phyloP scores from a whole-genome alignment of 2,888 invertebrate species.

The Lysandra bellargus region DNA sequence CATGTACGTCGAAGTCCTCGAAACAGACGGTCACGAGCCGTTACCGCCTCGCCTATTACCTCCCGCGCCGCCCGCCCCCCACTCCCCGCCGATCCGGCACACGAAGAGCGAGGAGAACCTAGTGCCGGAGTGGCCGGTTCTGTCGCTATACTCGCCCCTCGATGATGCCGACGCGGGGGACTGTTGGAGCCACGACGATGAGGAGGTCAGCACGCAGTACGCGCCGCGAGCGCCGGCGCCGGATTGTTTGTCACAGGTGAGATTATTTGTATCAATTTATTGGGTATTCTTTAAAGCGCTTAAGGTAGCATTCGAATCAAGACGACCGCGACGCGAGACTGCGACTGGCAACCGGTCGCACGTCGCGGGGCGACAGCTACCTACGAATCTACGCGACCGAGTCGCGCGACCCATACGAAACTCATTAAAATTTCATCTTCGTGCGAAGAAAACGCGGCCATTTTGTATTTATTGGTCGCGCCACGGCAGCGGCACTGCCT shows the following conservation, averaged over 20 bases:
- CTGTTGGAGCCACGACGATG: slow-evolving; percentile 98
- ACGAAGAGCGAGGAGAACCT: slow-evolving; percentile 97
- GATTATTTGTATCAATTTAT: not conserved
- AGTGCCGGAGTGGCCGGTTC: slow-evolving; percentile 78
- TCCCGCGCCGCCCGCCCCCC: slow-evolving; percentile 86
- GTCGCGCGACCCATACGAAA: too few species aligned
- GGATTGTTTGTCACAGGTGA: slow-evolving; percentile 90
- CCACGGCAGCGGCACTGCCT: too few species aligned
- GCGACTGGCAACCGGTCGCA: too few species aligned
- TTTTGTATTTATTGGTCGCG: too few species aligned
- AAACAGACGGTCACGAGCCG: slow-evolving; percentile 87
- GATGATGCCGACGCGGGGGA: slow-evolving; percentile 79
- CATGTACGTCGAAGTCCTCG: slow-evolving; percentile 97
- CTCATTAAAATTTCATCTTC: too few species aligned
- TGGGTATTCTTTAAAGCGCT: too few species aligned
- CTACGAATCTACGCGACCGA: too few species aligned
- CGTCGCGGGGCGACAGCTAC: too few species aligned
- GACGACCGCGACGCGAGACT: too few species aligned
- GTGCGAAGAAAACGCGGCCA: too few species aligned
- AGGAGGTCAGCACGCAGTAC: slow-evolving; percentile 85
- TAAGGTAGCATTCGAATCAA: too few species aligned
- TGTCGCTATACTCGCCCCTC: slow-evolving; percentile 65
- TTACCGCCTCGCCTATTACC: slow-evolving; percentile 94
- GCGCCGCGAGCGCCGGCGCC: slow-evolving; percentile 63
- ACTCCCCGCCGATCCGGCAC: slow-evolving; percentile 86